Evolutionary conservation across 23 tunicate genomes (phyloP).

Genomic region (Phallusia fumigata): DNA sequence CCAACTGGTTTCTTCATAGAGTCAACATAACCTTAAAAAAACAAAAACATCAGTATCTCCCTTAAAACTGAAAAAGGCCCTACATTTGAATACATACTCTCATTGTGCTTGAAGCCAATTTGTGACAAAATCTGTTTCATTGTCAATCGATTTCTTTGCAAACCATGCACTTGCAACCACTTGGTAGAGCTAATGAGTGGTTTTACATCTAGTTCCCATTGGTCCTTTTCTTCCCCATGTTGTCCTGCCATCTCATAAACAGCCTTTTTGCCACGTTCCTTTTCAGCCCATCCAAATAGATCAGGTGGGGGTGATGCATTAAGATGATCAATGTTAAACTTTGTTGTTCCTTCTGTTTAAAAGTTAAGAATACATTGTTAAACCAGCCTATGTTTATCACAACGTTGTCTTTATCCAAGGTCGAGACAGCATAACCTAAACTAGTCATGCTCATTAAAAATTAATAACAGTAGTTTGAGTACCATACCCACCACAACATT

Average conservation of each 20-base stretch:
- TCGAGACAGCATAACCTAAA: too few species aligned
- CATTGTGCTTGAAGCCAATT: constrained; percentile 62
- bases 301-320: constrained; percentile 48
- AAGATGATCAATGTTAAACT: constrained; percentile 68
- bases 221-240: constrained; percentile 8
- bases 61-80: not conserved
- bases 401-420: too few species aligned
- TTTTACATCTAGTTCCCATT: constrained; percentile 82
- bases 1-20: constrained; percentile 54
- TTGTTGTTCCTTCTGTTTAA: constrained; percentile 50
- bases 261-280: constrained; percentile 58
- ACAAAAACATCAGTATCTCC: not conserved
- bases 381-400: too few species aligned
- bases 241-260: constrained; percentile 49
- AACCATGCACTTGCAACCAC: constrained; percentile 87
- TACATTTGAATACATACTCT: constrained; percentile 23
- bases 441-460: too few species aligned
- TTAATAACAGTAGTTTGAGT: too few species aligned
- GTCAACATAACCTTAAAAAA: constrained; percentile 50
- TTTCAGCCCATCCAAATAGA: constrained; percentile 83
- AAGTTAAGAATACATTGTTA: too few species aligned
- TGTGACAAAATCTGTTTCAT: constrained; percentile 65
- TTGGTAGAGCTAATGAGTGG: constrained; percentile 81
- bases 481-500: too few species aligned
- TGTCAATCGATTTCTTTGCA: constrained; percentile 68